These are phyloP conservation scores for Drosophila grimshawi DNA, from an alignment of 1,140 invertebrate species.

Conservation along the genomic window DNA sequence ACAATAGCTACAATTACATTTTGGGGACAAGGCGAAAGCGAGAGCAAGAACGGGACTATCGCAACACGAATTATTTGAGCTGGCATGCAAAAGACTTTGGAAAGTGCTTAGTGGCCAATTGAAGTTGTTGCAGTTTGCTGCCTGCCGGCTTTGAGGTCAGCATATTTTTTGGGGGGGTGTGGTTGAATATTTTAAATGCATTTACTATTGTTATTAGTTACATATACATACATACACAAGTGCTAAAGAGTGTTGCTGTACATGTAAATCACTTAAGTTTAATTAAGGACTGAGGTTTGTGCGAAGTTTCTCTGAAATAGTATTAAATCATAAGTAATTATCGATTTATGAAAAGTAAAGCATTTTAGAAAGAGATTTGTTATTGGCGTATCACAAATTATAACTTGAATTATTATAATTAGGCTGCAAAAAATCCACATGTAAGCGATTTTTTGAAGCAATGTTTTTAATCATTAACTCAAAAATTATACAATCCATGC, in stretches of 20 bases:
- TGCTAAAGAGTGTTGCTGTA: neutral
- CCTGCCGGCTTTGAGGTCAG: constrained; percentile 7
- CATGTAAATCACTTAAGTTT: neutral
- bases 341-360: neutral
- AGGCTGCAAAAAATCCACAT: no score
- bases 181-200: neutral
- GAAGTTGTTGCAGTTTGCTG: constrained; percentile 55
- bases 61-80: constrained; percentile 76
- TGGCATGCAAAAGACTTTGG: constrained; percentile 76
- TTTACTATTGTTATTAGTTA: neutral
- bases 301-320: neutral
- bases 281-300: neutral
- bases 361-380: neutral
- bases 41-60: constrained; percentile 65
- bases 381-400: neutral
- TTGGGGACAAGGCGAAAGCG: constrained; percentile 49
- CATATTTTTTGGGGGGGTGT: neutral
- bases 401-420: no score
- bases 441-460: no score
- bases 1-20: constrained; percentile 14
- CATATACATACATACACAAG: neutral
- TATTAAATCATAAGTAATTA: constrained; percentile 4
- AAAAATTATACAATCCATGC: no score
- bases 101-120: constrained; percentile 78
- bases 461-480: no score